Evolutionary conservation across 2,113 vertebrate species (phyloP), one percentile per base, ranked within the genome.

Genomic region (Mungos mungo): DNA sequence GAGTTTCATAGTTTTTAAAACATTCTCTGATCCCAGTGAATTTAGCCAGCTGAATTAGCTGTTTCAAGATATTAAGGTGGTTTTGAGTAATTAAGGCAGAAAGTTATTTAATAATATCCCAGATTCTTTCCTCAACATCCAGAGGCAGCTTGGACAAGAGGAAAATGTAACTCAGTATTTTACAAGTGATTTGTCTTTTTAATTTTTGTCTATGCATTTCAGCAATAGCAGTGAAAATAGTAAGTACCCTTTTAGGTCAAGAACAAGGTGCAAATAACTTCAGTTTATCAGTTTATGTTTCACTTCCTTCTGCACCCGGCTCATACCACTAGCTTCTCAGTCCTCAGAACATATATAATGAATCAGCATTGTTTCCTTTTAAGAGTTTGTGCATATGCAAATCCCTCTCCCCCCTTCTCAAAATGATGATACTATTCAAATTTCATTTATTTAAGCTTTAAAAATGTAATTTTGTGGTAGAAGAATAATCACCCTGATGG

Each of bases 31-130:
- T 54, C 31, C 31, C 33, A 60, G 18, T 82, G 16, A 90, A 18
- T 65, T 77, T 52, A 85, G 71, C 14, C 3, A 45, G 71, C 12
- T 82, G 35, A 57, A 92, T 91, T 45, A 25, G 2, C 41, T 93
- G 0, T 86, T 92, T 74, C 2, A 31, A 52, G 52, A 27, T 76
- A 79, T 38, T 74, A 77, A 96, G 57, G 3, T 16, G 21, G 1
- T 57, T 41, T 79, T 74, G 12, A 15, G 74, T 71, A 86, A 96
- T 65, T 85, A 89, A 96, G 95, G 77, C 1, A 80, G 50, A 11
- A 92, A 47, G 29, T 60, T 91, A 90, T 52, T 80, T 79, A 79
- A 66, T 63, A 82, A 81, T 35, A 69, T 8, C 27, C 77, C 45
- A 54, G 1, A 4, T 65, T 4, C 15, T 88, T 54, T 88, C 29